These are phyloP conservation scores for Campylorhamphus procurvoides DNA, from an alignment of 2,113 vertebrate species.

Conservation along the genomic window DNA sequence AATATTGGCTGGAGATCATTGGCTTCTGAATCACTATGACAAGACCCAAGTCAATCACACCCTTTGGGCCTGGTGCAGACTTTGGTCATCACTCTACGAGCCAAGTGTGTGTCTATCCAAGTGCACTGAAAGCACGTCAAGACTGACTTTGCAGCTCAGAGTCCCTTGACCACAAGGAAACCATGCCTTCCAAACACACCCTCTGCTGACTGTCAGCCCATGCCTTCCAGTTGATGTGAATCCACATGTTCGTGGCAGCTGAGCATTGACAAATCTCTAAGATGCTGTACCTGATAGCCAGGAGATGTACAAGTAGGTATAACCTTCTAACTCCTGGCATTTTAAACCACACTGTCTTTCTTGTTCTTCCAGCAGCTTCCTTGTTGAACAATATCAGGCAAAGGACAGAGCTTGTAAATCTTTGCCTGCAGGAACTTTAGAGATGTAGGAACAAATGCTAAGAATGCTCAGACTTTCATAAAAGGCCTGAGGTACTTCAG, in stretches of 20 bases:
- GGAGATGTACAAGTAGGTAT: not conserved
- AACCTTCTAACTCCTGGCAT: not conserved
- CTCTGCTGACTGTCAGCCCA: not conserved
- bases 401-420: constrained; percentile 35
- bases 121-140: not conserved
- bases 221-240: not conserved
- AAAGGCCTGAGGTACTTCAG: constrained; percentile 26
- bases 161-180: not conserved
- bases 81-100: not conserved
- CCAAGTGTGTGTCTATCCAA: not conserved
- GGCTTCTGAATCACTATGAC: not conserved
- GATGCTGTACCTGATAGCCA: not conserved
- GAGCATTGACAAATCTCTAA: not conserved
- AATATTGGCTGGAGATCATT: not conserved
- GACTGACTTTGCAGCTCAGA: not conserved
- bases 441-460: constrained; percentile 49
- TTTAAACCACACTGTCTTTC: constrained; percentile 18
- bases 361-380: constrained; percentile 46
- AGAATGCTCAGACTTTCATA: constrained; percentile 25
- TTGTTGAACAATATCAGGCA: constrained; percentile 29
- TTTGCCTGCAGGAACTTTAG: constrained; percentile 40
- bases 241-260: fast-evolving
- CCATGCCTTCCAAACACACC: not conserved
- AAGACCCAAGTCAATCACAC: not conserved
- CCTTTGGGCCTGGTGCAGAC: not conserved